A percentile compares a stretch with the other conserved stretches of the same genome.
Evolutionary conservation across 2,888 invertebrate species (phyloP).

Genomic region (Junonia oenone): DNA sequence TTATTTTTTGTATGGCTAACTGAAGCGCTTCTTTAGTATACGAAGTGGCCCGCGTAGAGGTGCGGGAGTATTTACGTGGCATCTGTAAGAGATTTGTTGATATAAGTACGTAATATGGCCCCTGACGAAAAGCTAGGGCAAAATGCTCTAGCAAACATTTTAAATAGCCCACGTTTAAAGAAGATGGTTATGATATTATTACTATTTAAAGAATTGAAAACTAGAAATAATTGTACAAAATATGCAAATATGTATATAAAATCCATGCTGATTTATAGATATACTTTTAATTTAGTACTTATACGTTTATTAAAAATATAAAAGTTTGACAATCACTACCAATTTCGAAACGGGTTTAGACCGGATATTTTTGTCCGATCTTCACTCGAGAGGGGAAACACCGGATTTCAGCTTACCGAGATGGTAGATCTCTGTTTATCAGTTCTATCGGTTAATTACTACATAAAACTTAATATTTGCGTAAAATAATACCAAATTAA

Average conservation of each 20-base stretch:
- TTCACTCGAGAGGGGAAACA: too few relatives aligned
- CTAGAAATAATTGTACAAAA: neutral
- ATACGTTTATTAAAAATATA: neutral
- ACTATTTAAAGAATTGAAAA: neutral
- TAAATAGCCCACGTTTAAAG: neutral
- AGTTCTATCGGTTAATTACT: too few relatives aligned
- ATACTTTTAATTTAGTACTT: neutral
- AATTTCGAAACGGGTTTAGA: neutral
- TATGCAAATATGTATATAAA: neutral
- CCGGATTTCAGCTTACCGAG: too few relatives aligned
- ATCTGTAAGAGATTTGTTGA: neutral
- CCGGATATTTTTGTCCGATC: neutral
- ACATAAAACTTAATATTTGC: neutral
- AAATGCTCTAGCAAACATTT: neutral
- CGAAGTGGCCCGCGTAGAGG: neutral
- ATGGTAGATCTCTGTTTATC: too few relatives aligned
- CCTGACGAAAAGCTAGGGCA: neutral
- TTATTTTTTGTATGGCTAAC: constrained; percentile 1
- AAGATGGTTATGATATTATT: neutral
- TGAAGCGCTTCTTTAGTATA: neutral
- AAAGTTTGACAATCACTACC: neutral
- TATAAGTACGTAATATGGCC: neutral
- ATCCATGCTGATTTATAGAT: too few relatives aligned
- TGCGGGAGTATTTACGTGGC: neutral
- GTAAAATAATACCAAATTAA: neutral